Evolutionary conservation across 2,797 vertebrate genomes (phyloP), one percentile per base, ranked within the genome.

Genomic region (Acrossocheilus wenchowensis): DNA sequence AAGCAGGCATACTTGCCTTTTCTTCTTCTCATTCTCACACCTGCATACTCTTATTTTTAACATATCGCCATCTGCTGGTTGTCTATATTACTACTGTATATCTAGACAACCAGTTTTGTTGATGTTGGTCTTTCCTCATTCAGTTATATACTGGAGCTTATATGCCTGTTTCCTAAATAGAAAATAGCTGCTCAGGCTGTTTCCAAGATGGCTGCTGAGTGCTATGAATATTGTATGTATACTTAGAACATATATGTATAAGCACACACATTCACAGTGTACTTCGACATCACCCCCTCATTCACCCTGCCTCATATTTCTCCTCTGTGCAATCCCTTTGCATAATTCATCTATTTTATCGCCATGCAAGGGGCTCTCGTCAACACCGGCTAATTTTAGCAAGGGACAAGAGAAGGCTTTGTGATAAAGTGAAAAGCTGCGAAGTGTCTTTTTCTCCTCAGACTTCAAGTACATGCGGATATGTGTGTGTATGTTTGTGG

Each of bases 321-420:
- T 85, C 86, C 86, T 84, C 90, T 90, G 92, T 92, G 92, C 91
- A 88, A 91, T 89, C 87, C 69, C 54, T 89, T 83, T 81, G 26
- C 77, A 69, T 72, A 81, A 81, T 84, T 86, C 82, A 85, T 87
- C 89, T 89, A 89, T 93, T 95, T 93, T 91, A 95, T 95, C 93
- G 90, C 77, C 85, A 71, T 52, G 89, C 91, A 91, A 92, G 92
- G 92, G 87, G 92, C 92, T 93, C 92, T 91, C 92, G 92, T 91
- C 93, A 94, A 93, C 93, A 93, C 90, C 91, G 90, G 92, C 93
- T 94, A 93, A 95, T 94, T 95, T 94, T 93, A 94, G 93, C 89
- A 85, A 89, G 92, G 92, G 92, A 93, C 93, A 92, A 88, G 93
- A 90, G 92, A 92, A 93, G 90, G 92, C 92, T 90, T 74, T 83